Conservation (phyloP, 2,888 invertebrate species). For the Dioctria rufipes region DNA sequence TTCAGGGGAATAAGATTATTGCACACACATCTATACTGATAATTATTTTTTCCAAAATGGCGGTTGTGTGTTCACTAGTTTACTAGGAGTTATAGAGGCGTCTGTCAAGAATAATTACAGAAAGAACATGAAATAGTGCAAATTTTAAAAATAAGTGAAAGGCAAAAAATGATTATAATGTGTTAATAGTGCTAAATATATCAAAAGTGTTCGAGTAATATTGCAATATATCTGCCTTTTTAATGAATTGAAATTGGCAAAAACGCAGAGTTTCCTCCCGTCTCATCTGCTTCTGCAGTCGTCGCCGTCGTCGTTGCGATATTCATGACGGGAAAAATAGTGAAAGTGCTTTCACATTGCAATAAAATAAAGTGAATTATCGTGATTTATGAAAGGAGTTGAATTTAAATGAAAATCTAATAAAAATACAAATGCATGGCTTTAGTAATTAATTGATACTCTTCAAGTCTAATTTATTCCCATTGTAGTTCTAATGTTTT, state of each 20-base stretch:
- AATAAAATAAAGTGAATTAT: constrained; percentile 3
- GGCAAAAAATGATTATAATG: background rate
- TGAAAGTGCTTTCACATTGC: constrained; percentile 43
- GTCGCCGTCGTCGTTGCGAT: constrained; percentile 16
- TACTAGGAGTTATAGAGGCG: constrained; percentile 30
- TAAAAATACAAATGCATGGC: constrained; percentile 16
- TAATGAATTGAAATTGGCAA: constrained; percentile 3
- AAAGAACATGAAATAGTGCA: background rate
- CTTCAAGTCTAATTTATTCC: background rate
- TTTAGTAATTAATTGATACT: constrained; percentile 34
- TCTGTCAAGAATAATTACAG: constrained; percentile 10
- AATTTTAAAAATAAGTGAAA: background rate
- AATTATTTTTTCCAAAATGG: constrained; percentile 47
- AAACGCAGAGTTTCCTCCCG: constrained; percentile 5
- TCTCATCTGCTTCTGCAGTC: background rate
- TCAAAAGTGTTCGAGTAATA: constrained; percentile 4
- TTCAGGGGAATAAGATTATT: too few relatives aligned
- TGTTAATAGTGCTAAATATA: background rate
- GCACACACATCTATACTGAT: too few relatives aligned
- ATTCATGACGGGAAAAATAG: constrained; percentile 25
- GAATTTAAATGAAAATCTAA: constrained; percentile 5
- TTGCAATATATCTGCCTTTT: background rate
- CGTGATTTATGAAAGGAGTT: background rate
- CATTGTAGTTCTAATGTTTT: background rate
- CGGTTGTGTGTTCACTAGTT: constrained; percentile 28